A percentile compares a stretch with the other conserved stretches of the same genome.
Evolutionary conservation across 30 jellyfish, hydroid and myxozoan genomes (phyloP).

Genomic region (Chironex yamaguchii): DNA sequence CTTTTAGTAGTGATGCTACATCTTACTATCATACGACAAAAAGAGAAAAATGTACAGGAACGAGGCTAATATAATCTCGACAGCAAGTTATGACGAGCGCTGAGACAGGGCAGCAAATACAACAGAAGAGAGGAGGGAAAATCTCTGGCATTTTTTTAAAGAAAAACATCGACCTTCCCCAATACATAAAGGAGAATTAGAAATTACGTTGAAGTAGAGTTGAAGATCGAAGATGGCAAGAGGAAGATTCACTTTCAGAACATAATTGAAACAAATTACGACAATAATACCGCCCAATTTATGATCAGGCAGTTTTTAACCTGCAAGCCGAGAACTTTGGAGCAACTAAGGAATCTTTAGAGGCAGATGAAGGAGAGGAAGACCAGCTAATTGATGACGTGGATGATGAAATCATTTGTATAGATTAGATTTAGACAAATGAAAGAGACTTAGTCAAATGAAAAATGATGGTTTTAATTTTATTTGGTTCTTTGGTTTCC

Average conservation of each 20-base stretch:
- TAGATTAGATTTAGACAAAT: no score
- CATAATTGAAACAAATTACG: conserved; percentile 56
- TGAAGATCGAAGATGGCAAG: conserved; percentile 14
- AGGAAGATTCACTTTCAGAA: conserved; percentile 32
- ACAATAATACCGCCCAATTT: conserved; percentile 60
- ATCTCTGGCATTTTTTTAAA: conserved; percentile 4
- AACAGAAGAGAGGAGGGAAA: conserved; percentile 21
- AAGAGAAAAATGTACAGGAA: no score
- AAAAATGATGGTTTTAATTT: no score
- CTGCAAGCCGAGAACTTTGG: conserved; percentile 53
- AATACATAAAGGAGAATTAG: conserved; percentile 10
- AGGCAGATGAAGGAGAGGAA: conserved; percentile 51
- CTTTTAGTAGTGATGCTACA: no score
- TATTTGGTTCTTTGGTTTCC: no score
- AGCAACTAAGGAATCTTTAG: no score
- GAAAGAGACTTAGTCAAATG: no score
- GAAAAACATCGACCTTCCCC: conserved; percentile 22
- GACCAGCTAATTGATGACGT: conserved; percentile 51
- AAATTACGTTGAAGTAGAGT: conserved; percentile 8
- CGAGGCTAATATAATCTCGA: no score
- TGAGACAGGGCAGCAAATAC: no score
- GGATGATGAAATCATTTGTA: conserved; percentile 45
- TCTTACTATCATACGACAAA: no score
- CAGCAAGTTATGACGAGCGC: no score
- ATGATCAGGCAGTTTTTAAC: conserved; percentile 55